Evolutionary conservation across 2,797 vertebrate species (phyloP), one percentile per base, ranked within the genome.

Genomic region (Coilia nasus): DNA sequence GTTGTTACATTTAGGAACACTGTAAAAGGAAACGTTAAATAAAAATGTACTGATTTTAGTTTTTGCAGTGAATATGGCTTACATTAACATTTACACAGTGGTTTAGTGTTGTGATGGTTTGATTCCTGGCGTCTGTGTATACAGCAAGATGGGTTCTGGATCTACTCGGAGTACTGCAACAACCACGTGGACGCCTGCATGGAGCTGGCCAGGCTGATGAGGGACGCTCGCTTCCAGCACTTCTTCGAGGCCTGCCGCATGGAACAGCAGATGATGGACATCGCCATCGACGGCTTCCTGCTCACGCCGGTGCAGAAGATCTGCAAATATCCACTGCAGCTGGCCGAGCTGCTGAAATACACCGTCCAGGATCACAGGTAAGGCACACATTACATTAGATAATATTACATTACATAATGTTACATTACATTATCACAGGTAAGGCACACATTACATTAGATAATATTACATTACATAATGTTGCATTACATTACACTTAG

Each of bases 61-160:
- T 41, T 41, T 41, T 41, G 35, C 5, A 41, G 35, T 41, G 35
- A 41, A 31, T 28, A 31, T 31, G 25, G 5, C 56, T 21, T 19
- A 31, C 47, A 15, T 67, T n/a, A n/a, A 41, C 35, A 41, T 41
- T 41, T 41, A 41, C 35, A 41, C 35, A 41, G 35, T 2, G 5
- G 5, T 41, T 41, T 41, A 41, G 2, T 41, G 64, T 71, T 17
- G 25, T 5, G 28, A 35, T 71, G 25, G 15, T 35, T 71, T 71
- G 28, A 17, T 35, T 62, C 21, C 3, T 3, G 11, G 67, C 17
- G 31, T 35, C 15, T 6, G 6, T 44, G 71, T 21, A 0, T 21
- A 82, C 94, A 99, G 98, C 98, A 99, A 99, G 98, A 99, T 5
- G 98, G 98, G 82, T 99, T 99, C 94, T 99, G 98, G 98, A 99